phyloP scores from a whole-genome alignment of 2,888 invertebrate species.

The Hipparchia semele region DNA sequence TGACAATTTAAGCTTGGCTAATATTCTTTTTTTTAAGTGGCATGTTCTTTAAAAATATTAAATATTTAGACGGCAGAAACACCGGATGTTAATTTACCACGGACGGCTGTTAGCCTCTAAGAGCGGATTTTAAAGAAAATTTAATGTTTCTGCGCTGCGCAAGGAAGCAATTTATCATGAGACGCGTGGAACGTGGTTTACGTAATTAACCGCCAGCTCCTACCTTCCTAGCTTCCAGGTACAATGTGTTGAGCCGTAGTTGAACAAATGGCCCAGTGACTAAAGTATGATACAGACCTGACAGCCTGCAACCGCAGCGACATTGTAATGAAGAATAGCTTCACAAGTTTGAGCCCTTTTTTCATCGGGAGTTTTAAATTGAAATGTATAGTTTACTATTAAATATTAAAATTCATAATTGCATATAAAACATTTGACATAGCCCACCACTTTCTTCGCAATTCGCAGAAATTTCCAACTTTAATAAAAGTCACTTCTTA shows the following conservation, averaged over 20 bases:
- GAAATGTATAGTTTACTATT: too few species aligned
- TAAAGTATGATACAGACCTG: not conserved
- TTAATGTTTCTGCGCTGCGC: constrained; percentile 43
- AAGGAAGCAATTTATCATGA: constrained; percentile 75
- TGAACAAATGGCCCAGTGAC: constrained; percentile 74
- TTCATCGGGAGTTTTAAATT: too few species aligned
- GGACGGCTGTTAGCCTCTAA: constrained; percentile 35
- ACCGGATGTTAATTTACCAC: constrained; percentile 27
- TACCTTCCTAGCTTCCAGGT: constrained; percentile 53
- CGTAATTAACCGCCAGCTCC: constrained; percentile 68
- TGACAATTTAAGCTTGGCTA: too few species aligned
- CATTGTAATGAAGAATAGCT: too few species aligned
- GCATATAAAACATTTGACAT: too few species aligned
- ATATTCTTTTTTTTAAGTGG: too few species aligned
- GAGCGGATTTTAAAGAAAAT: constrained; percentile 39
- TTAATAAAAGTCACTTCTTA: too few species aligned
- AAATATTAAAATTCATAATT: too few species aligned
- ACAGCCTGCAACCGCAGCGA: not conserved
- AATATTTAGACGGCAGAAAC: constrained; percentile 13
- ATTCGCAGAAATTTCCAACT: too few species aligned
- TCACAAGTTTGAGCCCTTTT: too few species aligned
- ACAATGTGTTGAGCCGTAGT: constrained; percentile 53
- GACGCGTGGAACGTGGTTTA: constrained; percentile 68
- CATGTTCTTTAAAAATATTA: not conserved
- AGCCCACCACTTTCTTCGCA: too few species aligned